phyloP scores from a whole-genome alignment of 2,797 vertebrate species.

The Periparus ater region DNA sequence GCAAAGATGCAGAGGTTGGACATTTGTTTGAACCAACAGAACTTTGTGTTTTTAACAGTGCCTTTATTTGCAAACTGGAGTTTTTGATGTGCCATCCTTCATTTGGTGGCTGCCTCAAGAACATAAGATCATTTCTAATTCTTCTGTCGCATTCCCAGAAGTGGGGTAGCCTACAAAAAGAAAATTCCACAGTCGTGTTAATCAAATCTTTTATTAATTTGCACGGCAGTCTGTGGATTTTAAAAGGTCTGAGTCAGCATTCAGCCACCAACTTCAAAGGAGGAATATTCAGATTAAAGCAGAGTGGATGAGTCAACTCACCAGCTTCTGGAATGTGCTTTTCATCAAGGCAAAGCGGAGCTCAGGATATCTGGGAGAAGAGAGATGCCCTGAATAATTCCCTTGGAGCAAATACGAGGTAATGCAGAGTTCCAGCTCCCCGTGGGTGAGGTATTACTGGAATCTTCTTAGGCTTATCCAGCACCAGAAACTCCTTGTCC shows the following conservation, averaged over 20 bases:
- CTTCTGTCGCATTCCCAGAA: neutral
- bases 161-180: neutral
- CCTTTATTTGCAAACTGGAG: neutral
- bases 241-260: slow-evolving; percentile 28
- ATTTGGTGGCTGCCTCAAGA: neutral
- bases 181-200: neutral
- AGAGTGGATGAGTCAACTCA: slow-evolving; percentile 19
- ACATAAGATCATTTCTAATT: neutral
- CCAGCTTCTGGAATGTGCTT: slow-evolving; percentile 40
- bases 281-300: slow-evolving; percentile 8
- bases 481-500: neutral
- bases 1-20: neutral
- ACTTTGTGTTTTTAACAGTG: neutral
- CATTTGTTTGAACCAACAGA: neutral
- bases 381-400: neutral
- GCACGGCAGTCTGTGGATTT: neutral
- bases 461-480: neutral
- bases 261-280: slow-evolving; percentile 15
- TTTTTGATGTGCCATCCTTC: neutral
- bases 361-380: neutral
- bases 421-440: neutral
- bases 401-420: neutral
- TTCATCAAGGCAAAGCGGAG: neutral
- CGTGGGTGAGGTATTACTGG: neutral
- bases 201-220: slow-evolving; percentile 17